Base-by-base conservation (phyloP, 2,113 vertebrate genomes). In the Solea solea region DNA sequence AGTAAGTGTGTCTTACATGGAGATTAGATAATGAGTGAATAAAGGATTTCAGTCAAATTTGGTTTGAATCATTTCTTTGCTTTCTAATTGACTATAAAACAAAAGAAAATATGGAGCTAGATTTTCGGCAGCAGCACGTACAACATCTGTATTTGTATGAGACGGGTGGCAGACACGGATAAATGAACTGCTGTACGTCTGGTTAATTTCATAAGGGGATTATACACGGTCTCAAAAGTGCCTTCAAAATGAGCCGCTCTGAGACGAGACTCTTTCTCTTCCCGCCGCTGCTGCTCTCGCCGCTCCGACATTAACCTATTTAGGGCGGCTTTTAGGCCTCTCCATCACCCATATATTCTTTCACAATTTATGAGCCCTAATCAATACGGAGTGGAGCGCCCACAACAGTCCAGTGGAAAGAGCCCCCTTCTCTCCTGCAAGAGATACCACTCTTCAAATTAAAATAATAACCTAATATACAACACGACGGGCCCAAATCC, bases 301-400 rank as follows among this genome's bases (percentile, higher is more conserved):
- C 65, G 42, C 42, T 34, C 80, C 80, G 72, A 74, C 86, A 72
- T 78, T 91, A 91, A 94, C 90, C 88, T 91, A 90, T 93, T 91
- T 91, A 90, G 89, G 78, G 82, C 78, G 45, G 87, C 90, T 92
- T 91, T 93, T 89, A 92, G 89, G 72, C 81, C 80, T 82, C 82
- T 79, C 80, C 87, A 72, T 80, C 64, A 68, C 67, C 74, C 80
- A 82, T 78, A 76, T 90, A 83, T 83, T 83, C 87, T 91, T 93
- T 91, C 90, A 86, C 88, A 81, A 83, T 91, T 90, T 89, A 90
- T 88, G 91, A 93, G 78, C 65, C 46, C 78, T 79, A 80, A 93
- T 94, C 91, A 85, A 94, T 94, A 93, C 82, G n/a, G 84, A 90
- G 88, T 76, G 86, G 89, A 86, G 88, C 78, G 59, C 78, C 83